Conservation (phyloP, 2,888 invertebrate species). For the Morpho helenor region DNA sequence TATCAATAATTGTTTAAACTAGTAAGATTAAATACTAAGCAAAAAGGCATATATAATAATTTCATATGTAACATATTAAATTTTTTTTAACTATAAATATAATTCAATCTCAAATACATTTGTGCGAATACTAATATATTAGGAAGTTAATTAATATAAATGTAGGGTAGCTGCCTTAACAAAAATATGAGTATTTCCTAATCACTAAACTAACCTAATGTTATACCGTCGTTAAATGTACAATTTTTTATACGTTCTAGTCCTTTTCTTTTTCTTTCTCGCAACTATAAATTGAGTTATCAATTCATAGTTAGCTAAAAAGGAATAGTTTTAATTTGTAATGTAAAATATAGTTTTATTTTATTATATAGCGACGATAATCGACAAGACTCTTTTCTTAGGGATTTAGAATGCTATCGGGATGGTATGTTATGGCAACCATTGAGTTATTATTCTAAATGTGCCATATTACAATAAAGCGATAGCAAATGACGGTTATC, state of each 20-base stretch:
- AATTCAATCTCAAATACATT: constrained; percentile 10
- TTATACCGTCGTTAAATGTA: neutral
- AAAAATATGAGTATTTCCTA: constrained; percentile 35
- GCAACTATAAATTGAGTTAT: no score
- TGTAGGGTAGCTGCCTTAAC: neutral
- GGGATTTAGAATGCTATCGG: no score
- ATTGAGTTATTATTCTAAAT: no score
- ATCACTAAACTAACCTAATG: constrained; percentile 20
- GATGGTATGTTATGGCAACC: no score
- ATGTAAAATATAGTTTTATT: no score
- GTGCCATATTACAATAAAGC: no score
- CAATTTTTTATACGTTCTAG: neutral
- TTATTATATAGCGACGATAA: no score
- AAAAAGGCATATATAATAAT: constrained; percentile 1
- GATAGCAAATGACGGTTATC: no score
- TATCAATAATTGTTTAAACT: no score
- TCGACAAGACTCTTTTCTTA: no score
- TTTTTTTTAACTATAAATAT: neutral
- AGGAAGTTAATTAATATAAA: constrained; percentile 2
- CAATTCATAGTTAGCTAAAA: no score
- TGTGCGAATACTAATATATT: constrained; percentile 5
- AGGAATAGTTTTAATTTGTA: no score
- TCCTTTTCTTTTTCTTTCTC: neutral
- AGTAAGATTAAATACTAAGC: neutral
- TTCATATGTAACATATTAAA: neutral